Evolutionary conservation across 2,797 vertebrate genomes (phyloP).

Genomic region (Macroramphosus scolopax): DNA sequence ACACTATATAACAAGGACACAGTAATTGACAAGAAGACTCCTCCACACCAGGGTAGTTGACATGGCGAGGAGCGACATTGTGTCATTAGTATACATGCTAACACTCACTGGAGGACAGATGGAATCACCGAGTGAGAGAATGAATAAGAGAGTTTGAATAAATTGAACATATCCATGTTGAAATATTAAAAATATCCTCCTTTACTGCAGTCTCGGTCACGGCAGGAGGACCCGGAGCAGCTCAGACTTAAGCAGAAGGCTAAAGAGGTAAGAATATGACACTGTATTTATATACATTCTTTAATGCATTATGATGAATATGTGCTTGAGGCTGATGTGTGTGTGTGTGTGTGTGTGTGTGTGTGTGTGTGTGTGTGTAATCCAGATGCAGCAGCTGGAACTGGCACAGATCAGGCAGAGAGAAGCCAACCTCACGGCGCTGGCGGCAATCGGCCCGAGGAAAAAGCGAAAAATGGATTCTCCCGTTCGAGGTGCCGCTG

Average conservation of each 20-base stretch:
- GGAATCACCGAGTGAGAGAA: constrained; percentile 22
- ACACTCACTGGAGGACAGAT: constrained; percentile 11
- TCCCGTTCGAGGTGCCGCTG: constrained; percentile 79
- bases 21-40: not conserved
- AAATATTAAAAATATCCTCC: constrained; percentile 48
- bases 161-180: constrained; percentile 27
- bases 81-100: constrained; percentile 25
- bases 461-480: constrained; percentile 92
- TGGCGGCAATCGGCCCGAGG: constrained; percentile 92
- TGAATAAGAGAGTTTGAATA: constrained; percentile 52
- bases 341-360: too few relatives aligned
- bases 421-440: constrained; percentile 92
- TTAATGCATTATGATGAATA: not conserved
- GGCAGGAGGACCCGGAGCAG: constrained; percentile 95
- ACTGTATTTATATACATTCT: not conserved
- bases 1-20: constrained; percentile 9
- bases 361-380: too few relatives aligned
- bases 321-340: constrained; percentile 6
- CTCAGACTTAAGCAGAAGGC: constrained; percentile 93
- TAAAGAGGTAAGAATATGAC: constrained; percentile 89
- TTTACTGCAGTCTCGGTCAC: constrained; percentile 85
- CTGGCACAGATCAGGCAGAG: constrained; percentile 93
- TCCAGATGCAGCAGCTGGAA: constrained; percentile 96
- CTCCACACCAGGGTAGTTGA: constrained; percentile 2
- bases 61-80: constrained; percentile 11